Percentiles rank a stretch among this genome's conserved stretches.
Evolutionary conservation across 2,797 vertebrate species (phyloP).

Genomic region (Protosalanx chinensis): DNA sequence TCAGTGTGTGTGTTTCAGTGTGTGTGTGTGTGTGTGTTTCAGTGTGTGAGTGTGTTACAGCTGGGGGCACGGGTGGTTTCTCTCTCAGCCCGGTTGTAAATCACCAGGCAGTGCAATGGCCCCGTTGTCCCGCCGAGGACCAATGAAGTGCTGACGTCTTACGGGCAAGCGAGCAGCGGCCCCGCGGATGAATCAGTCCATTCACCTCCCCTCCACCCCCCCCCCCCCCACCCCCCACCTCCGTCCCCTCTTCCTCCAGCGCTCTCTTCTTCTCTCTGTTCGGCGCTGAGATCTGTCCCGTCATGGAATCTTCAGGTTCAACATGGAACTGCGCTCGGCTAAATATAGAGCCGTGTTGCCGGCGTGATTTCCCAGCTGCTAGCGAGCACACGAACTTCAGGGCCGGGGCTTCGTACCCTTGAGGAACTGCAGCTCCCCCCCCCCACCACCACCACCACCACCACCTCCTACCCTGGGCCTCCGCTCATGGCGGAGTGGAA

Average conservation of each 20-base stretch:
- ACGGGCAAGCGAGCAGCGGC: constrained; percentile 69
- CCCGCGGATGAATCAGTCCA: constrained; percentile 69
- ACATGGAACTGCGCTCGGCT: constrained; percentile 67
- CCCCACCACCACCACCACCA: constrained; percentile 39
- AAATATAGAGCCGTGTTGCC: constrained; percentile 70
- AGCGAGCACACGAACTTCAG: constrained; percentile 62
- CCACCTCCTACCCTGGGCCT: constrained; percentile 33
- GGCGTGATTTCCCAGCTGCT: constrained; percentile 68
- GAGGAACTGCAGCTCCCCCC: constrained; percentile 11
- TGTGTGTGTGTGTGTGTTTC: constrained; percentile 33
- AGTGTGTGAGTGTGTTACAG: constrained; percentile 36
- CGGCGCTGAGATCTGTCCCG: constrained; percentile 67
- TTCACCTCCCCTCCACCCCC: constrained; percentile 62
- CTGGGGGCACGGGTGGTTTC: constrained; percentile 66
- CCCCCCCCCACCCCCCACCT: constrained; percentile 29
- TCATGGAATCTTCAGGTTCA: constrained; percentile 70
- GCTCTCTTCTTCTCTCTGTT: constrained; percentile 49
- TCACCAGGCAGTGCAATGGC: constrained; percentile 58
- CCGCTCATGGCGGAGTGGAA: constrained; percentile 37
- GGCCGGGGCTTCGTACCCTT: constrained; percentile 36
- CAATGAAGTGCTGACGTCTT: constrained; percentile 67
- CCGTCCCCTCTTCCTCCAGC: constrained; percentile 1
- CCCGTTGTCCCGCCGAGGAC: constrained; percentile 64
- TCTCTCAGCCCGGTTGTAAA: constrained; percentile 63
- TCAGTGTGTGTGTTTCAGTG: constrained; percentile 43